Conservation (phyloP, 1,140 invertebrate genomes). For the Cydia amplana region DNA sequence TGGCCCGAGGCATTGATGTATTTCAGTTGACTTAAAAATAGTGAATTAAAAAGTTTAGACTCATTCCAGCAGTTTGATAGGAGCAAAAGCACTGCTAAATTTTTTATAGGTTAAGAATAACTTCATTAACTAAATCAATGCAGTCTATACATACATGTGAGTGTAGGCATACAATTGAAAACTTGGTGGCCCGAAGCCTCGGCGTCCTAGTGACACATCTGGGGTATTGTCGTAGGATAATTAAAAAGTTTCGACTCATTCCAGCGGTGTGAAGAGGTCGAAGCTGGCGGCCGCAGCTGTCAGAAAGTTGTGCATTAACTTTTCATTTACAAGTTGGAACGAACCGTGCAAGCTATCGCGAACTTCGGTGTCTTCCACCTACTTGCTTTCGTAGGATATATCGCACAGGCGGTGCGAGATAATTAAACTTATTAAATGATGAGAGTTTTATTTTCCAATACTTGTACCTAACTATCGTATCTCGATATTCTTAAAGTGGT, state of each 20-base stretch:
- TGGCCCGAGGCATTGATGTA: constrained; percentile 2
- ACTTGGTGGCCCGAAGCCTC: neutral
- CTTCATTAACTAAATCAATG: neutral
- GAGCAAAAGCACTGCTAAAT: no score
- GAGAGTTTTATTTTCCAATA: neutral
- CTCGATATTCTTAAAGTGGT: no score
- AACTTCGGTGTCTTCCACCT: constrained; percentile 48
- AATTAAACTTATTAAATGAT: constrained; percentile 29
- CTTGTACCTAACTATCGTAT: no score
- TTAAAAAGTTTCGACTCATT: constrained; percentile 60
- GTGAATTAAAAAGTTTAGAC: constrained; percentile 57
- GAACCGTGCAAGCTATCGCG: constrained; percentile 50
- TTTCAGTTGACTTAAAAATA: no score
- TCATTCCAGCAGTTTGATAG: constrained; percentile 42
- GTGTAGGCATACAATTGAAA: neutral
- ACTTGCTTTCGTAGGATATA: constrained; percentile 34
- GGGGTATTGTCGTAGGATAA: constrained; percentile 47
- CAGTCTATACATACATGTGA: neutral
- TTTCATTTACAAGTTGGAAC: constrained; percentile 69
- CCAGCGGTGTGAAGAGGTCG: constrained; percentile 46
- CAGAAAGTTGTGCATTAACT: constrained; percentile 65
- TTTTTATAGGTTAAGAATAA: neutral
- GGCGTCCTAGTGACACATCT: constrained; percentile 40
- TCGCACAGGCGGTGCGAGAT: neutral
- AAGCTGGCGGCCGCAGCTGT: constrained; percentile 49